Base-by-base conservation (phyloP, 2,888 invertebrate species). In the Philonicus albiceps region DNA sequence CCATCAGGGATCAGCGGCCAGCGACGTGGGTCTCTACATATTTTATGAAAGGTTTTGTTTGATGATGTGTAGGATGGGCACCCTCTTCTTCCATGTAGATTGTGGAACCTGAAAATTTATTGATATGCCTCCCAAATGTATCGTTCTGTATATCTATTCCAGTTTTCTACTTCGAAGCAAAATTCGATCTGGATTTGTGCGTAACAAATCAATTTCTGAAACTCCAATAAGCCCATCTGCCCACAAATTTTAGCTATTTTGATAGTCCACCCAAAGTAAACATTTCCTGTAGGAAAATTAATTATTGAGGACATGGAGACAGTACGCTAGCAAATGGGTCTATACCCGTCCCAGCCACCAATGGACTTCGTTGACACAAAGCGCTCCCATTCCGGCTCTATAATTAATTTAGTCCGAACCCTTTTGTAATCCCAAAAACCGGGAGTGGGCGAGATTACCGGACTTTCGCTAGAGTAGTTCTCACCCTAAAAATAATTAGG, bases 361-460 rank as follows among this genome's bases (percentile, higher is more conserved):
- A 64, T 64, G 27, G 27, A 64, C 64, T 64, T 64, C 64, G 64
- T 64, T 64, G 64, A 27, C 64, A 64, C 64, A 64, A 78, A 78
- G 49, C 27, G 30, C 43, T 40, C 43, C 22, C 22, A 49, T 78
- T 43, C 78, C 53, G 16, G 13, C 8, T 76, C 78, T 43, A 49
- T 78, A 78, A 78, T 78, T 78, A 78, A 78, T 78, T 78, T 49
- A 78, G 49, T 43, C 49, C 30, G 30, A 78, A 78, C 78, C 78
- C 78, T 43, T 78, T 76, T 78, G 22, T 11, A 49, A 13, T 53
- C 49, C 13, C 27, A 16, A 4, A 30, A 7, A 2, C 49, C 30
- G 27, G 22, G 16, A 30, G 30, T 31, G 19, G 22, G 7, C 49
- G 6, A 53, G 78, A 49, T 43, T 78, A 43, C 22, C 37, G 49